A percentile compares a stretch with the other conserved stretches of the same genome.
Evolutionary conservation across 2,888 invertebrate species (phyloP).

Genomic region (Sycophila texana): DNA sequence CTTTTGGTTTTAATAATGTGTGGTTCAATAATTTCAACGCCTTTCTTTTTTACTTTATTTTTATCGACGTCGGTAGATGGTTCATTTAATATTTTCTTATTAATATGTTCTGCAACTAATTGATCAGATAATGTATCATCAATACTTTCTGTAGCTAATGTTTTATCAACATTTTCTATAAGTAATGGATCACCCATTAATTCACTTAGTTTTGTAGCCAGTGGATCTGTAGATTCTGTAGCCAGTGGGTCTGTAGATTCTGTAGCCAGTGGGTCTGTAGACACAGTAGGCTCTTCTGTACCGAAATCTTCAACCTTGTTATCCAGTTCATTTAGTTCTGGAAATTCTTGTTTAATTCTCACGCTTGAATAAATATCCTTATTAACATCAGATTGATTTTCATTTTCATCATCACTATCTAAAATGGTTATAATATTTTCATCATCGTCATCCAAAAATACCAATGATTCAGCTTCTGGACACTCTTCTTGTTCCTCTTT

Average conservation of each 20-base stretch:
- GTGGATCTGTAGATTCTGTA: not conserved
- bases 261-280: no score
- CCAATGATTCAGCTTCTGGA: conserved; percentile 45
- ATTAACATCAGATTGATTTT: conserved; percentile 20
- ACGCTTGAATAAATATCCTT: not conserved
- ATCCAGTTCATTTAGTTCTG: conserved; percentile 2
- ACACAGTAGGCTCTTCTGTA: no score
- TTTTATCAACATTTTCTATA: not conserved
- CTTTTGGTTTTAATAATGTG: conserved; percentile 46
- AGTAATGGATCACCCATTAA: no score
- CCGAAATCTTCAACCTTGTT: no score
- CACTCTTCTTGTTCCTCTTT: conserved; percentile 59
- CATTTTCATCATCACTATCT: conserved; percentile 68
- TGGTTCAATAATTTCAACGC: conserved; percentile 49
- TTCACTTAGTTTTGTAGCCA: not conserved
- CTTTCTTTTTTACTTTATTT: conserved; percentile 31
- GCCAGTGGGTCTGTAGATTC: no score
- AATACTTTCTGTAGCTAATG: not conserved
- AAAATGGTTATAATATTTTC: conserved; percentile 62
- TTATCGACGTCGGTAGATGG: not conserved
- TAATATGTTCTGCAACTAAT: not conserved
- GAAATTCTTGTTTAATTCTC: conserved; percentile 32
- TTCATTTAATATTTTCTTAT: not conserved
- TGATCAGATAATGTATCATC: not conserved
- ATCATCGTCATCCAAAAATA: conserved; percentile 57